Base-by-base conservation (phyloP, 2,113 vertebrate genomes). In the Platichthys flesus region DNA sequence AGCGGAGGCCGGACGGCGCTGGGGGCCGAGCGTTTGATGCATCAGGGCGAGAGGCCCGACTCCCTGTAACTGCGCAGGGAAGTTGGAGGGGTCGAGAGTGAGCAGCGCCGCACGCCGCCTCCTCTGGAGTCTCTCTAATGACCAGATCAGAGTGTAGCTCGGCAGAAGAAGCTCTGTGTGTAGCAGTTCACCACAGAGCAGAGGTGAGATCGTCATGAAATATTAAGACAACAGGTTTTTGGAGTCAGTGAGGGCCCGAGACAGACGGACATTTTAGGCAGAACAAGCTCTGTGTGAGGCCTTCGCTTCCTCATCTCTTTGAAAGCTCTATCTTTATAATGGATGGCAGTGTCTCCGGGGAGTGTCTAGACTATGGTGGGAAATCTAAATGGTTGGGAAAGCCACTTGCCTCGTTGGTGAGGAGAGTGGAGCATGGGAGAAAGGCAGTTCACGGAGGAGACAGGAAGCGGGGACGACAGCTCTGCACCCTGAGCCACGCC, bases 321-420 rank as follows among this genome's bases (percentile, higher is more conserved):
- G 88, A 90, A 79, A 84, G 88, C 90, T 82, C 79, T 69, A 63
- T 78, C 74, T 86, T 83, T 70, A 74, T 90, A 90, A 90, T 90
- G 88, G 89, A 90, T 64, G 86, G 69, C 74, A 1, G 74, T 18
- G 54, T 87, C 90, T 86, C 92, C 0, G 10, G 91, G 88, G 89
- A 85, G 57, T 74, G 85, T 93, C 90, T 89, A 89, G 89, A 90
- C 90, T 49, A 58, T 20, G 75, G 78, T 78, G 81, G 85, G 79
- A 78, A 76, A 68, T 85, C 80, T 84, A 89, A 92, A 86, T 84
- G 85, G 78, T 79, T 31, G 49, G 83, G 85, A 78, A 77, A 88
- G 79, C 76, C 68, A 55, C 81, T 79, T 10, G 67, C 37, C 57
- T 76, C 57, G 69, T 64, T 1, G 63, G 73, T 64, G 72, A 79